A percentile compares a stretch with the other conserved stretches of the same genome.
Conservation (phyloP, 1,140 invertebrate genomes). For the Halesus radiatus region DNA sequence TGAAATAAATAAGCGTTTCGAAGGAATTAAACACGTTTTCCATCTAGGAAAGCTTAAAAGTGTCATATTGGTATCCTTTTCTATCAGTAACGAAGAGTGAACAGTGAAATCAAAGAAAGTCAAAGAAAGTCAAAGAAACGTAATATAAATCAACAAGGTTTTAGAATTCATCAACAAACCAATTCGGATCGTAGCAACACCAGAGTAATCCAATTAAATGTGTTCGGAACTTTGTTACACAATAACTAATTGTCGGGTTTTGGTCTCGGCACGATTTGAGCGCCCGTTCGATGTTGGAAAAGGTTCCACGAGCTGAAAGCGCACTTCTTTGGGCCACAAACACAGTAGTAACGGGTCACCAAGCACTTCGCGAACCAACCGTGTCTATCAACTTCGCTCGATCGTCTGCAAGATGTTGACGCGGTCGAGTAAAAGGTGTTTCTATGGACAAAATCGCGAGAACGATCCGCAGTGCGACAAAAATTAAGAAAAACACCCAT, state of each 20-base stretch:
- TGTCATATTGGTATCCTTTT: too few species aligned
- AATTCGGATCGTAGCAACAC: slow-evolving; percentile 15
- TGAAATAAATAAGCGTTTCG: too few species aligned
- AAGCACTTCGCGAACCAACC: slow-evolving; percentile 41
- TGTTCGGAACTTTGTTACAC: slow-evolving; percentile 20
- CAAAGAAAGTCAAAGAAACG: too few species aligned
- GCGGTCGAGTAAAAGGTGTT: slow-evolving; percentile 47
- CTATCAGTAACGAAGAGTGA: too few species aligned
- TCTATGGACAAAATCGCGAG: slow-evolving; percentile 20
- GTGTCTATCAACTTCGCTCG: slow-evolving; percentile 47
- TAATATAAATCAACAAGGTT: too few species aligned
- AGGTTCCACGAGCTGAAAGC: background rate
- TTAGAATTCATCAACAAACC: slow-evolving; percentile 13
- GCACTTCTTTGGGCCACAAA: slow-evolving; percentile 9
- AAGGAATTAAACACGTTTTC: too few species aligned
- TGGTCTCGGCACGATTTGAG: slow-evolving; percentile 13
- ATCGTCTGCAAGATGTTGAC: slow-evolving; percentile 50
- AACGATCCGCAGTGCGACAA: background rate
- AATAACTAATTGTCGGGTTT: slow-evolving; percentile 8
- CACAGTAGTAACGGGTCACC: slow-evolving; percentile 26
- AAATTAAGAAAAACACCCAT: slow-evolving; percentile 4
- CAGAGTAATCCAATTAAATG: slow-evolving; percentile 31
- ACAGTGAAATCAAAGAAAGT: too few species aligned
- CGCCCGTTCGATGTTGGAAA: slow-evolving; percentile 6
- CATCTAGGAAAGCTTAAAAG: too few species aligned